Percentiles rank a stretch among this genome's conserved stretches.
These are phyloP conservation scores for Scaeva pyrastri DNA, from an alignment of 2,888 invertebrate genomes.

Conservation along the genomic window DNA sequence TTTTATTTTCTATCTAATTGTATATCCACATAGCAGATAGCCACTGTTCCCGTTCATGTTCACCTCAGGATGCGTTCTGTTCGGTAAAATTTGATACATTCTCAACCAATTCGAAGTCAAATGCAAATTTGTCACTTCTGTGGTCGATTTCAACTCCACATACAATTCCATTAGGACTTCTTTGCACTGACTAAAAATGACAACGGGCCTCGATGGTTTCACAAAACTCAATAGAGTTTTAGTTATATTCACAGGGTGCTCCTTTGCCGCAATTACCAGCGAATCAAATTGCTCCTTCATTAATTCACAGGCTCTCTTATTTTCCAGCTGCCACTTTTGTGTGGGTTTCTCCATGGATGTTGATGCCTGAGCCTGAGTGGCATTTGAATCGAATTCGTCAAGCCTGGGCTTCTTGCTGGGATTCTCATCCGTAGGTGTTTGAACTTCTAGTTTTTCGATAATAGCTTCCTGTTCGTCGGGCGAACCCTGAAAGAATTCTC, in stretches of 20 bases:
- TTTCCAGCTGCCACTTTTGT: conserved; percentile 88
- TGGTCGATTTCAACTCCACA: conserved; percentile 89
- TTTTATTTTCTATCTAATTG: conserved; percentile 80
- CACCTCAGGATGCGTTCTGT: conserved; percentile 97
- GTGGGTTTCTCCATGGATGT: conserved; percentile 61
- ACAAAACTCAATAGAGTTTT: conserved; percentile 90
- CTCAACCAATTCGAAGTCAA: conserved; percentile 94
- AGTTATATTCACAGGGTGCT: conserved; percentile 93
- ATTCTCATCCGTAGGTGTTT: conserved; percentile 76
- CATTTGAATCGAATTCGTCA: conserved; percentile 79
- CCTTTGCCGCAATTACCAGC: conserved; percentile 91
- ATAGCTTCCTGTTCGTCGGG: conserved; percentile 61
- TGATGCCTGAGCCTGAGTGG: conserved; percentile 4
- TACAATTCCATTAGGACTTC: conserved; percentile 95
- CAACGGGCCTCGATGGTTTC: conserved; percentile 92
- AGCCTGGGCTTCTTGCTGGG: conserved; percentile 81
- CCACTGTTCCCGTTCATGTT: conserved; percentile 95
- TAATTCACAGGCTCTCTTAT: conserved; percentile 87
- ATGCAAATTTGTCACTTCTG: conserved; percentile 90
- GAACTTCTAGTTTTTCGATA: conserved; percentile 30
- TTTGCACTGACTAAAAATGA: conserved; percentile 91
- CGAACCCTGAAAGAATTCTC: conserved; percentile 87
- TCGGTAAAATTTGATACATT: conserved; percentile 94
- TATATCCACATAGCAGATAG: conserved; percentile 90
- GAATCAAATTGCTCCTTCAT: conserved; percentile 89